A percentile compares a stretch with the other conserved stretches of the same genome.
These are phyloP conservation scores for Xanthorhoe spadicearia DNA, from an alignment of 2,888 invertebrate species.

Conservation along the genomic window DNA sequence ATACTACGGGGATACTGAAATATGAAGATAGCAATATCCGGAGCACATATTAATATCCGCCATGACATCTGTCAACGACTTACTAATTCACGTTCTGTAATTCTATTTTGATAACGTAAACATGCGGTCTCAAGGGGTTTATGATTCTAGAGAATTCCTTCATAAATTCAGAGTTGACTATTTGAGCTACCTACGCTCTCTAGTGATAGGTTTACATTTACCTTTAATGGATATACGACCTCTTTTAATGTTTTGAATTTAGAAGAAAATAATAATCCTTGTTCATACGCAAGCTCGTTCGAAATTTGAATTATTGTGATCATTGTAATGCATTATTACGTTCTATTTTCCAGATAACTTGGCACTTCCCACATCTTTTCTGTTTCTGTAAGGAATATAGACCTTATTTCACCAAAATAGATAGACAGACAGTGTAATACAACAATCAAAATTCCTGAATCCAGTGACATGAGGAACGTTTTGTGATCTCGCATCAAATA, in stretches of 20 bases:
- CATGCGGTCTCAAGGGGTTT: not conserved
- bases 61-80: constrained; percentile 28
- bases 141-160: not conserved
- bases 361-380: too few relatives aligned
- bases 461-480: not conserved
- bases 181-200: not conserved
- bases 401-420: not conserved
- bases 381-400: not conserved
- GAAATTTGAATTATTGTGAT: too few relatives aligned
- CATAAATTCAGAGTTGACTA: not conserved
- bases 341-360: too few relatives aligned
- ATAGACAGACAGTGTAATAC: not conserved
- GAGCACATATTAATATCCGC: constrained; percentile 29
- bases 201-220: not conserved
- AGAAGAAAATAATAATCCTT: too few relatives aligned
- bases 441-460: not conserved
- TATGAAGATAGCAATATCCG: constrained; percentile 31
- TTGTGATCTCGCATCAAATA: constrained; percentile 7
- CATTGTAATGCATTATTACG: too few relatives aligned
- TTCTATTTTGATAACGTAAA: not conserved
- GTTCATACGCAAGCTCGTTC: too few relatives aligned
- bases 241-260: not conserved
- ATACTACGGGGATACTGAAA: constrained; percentile 1
- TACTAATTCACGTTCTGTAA: constrained; percentile 18
- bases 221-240: not conserved